These are phyloP conservation scores for Argya squamiceps DNA, from an alignment of 2,797 vertebrate species.

Conservation along the genomic window DNA sequence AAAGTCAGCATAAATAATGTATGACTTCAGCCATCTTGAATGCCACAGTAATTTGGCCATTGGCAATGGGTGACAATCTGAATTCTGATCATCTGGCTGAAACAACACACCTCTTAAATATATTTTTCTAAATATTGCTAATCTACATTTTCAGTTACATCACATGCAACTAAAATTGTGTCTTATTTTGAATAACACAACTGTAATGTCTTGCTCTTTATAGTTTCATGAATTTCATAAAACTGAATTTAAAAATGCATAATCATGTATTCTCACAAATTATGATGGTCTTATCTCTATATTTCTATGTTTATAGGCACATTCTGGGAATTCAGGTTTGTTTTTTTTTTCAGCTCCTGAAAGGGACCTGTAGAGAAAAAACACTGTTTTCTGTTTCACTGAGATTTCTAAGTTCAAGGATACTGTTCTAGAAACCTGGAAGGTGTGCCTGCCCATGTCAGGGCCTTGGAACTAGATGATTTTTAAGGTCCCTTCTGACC, in stretches of 20 bases:
- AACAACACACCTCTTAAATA: not conserved
- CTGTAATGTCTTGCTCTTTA: not conserved
- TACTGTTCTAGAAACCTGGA: not conserved
- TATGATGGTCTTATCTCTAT: not conserved
- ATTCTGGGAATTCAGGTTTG: not conserved
- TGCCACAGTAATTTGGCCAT: not conserved
- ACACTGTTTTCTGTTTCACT: not conserved
- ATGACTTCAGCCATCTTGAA: not conserved
- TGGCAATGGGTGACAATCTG: not conserved
- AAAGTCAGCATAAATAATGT: not conserved
- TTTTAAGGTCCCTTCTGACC: not conserved
- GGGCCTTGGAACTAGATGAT: not conserved
- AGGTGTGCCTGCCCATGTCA: not conserved
- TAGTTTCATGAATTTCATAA: not conserved
- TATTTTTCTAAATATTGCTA: not conserved
- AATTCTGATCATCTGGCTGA: not conserved
- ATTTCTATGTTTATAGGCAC: not conserved
- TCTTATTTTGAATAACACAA: not conserved
- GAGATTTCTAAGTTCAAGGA: not conserved
- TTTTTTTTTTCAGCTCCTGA: not conserved
- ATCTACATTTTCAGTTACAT: not conserved
- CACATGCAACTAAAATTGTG: not conserved
- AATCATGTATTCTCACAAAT: not conserved
- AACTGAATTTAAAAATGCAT: not conserved
- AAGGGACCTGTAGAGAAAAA: not conserved